A percentile compares a stretch with the other conserved stretches of the same genome.
Evolutionary conservation across 2,113 vertebrate genomes (phyloP).

Genomic region (Microcebus tavaratra): DNA sequence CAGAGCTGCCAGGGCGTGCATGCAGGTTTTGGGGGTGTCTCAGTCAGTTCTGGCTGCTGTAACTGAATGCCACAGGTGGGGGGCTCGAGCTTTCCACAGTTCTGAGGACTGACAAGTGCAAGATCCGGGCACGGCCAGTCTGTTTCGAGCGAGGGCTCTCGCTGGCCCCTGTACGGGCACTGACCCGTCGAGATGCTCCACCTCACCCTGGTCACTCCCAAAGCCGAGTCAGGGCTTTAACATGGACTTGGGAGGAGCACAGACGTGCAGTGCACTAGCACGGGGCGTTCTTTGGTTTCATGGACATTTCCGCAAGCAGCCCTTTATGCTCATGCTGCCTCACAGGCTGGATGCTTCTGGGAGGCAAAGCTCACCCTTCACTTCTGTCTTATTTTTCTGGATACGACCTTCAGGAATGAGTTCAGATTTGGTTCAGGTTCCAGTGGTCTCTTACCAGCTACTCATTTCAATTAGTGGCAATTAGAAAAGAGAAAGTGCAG

Average conservation of each 20-base stretch:
- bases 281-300: not conserved
- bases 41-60: not conserved
- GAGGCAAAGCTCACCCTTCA: not conserved
- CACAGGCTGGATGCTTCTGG: not conserved
- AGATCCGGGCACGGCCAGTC: not conserved
- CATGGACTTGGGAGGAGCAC: not conserved
- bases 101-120: not conserved
- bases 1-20: not conserved
- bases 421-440: too few species aligned
- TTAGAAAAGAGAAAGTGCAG: too few species aligned
- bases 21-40: not conserved
- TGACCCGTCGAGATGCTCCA: not conserved
- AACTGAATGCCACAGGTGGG: rapidly evolving
- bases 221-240: not conserved
- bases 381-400: not conserved
- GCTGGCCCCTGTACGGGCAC: not conserved
- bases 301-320: not conserved
- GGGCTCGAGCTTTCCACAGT: rapidly evolving
- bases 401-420: too few species aligned
- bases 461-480: too few species aligned
- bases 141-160: not conserved
- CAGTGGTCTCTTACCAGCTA: too few species aligned
- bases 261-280: not conserved
- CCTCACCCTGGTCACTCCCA: too few species aligned
- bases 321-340: not conserved